phyloP scores from a whole-genome alignment of 1,140 invertebrate genomes.

The Calliphora vicina region DNA sequence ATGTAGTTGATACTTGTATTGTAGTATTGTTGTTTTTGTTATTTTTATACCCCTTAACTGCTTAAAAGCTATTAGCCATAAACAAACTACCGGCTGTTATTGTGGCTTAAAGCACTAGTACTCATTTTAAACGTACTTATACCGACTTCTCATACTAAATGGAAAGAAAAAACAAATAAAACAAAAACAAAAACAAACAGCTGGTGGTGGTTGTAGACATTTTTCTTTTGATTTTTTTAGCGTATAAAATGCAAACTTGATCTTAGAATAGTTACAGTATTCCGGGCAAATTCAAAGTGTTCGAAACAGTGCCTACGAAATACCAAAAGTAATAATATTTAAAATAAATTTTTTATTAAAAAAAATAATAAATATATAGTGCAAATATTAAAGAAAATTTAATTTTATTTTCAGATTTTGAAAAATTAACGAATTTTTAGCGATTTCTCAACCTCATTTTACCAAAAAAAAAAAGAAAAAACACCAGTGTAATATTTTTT shows the following conservation, averaged over 20 bases:
- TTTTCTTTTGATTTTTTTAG: slow-evolving; percentile 24
- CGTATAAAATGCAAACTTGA: slow-evolving; percentile 60
- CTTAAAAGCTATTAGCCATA: too few species aligned
- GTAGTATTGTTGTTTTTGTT: background rate
- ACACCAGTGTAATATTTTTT: background rate
- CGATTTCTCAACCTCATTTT: background rate
- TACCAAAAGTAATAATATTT: slow-evolving; percentile 27
- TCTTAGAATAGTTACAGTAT: slow-evolving; percentile 62
- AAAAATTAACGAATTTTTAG: slow-evolving; percentile 8
- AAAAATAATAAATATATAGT: slow-evolving; percentile 5
- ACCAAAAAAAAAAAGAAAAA: too few species aligned
- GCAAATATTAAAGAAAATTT: background rate
- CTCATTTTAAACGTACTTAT: background rate
- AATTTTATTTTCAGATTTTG: slow-evolving; percentile 30
- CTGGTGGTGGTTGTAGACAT: background rate
- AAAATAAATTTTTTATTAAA: background rate
- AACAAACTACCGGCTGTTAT: slow-evolving; percentile 19
- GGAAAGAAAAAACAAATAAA: background rate
- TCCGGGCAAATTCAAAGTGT: slow-evolving; percentile 60
- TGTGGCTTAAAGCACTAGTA: background rate
- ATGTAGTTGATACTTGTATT: background rate
- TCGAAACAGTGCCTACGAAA: slow-evolving; percentile 48
- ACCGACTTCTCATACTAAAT: background rate
- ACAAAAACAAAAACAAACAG: background rate
- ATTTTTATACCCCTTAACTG: slow-evolving; percentile 1